A percentile compares a stretch with the other conserved stretches of the same genome.
phyloP scores from a whole-genome alignment of 2,113 vertebrate genomes.

The Cnemophilus loriae region DNA sequence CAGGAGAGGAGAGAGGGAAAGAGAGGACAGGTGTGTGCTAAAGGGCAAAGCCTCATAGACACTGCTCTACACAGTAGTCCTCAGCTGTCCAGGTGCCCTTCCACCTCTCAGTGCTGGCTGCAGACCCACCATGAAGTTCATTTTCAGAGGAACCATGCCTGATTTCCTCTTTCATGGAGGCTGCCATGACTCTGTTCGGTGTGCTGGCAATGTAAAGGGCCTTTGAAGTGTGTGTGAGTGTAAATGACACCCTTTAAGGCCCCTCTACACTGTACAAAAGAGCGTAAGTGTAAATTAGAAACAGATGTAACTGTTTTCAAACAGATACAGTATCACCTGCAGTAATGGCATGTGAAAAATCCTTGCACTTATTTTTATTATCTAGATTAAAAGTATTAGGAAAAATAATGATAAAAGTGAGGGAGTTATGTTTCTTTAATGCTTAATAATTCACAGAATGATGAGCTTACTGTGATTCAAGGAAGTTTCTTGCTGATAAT shows the following conservation, averaged over 20 bases:
- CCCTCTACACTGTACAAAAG: not conserved
- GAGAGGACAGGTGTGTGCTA: not conserved
- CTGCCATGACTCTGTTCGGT: not conserved
- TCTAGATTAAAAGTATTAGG: not conserved
- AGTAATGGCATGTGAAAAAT: not conserved
- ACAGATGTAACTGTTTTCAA: not conserved
- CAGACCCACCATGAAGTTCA: not conserved
- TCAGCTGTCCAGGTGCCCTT: not conserved
- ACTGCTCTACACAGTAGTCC: not conserved
- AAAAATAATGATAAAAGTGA: not conserved
- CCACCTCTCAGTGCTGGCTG: not conserved
- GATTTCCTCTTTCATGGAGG: not conserved
- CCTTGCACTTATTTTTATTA: not conserved
- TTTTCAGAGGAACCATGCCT: not conserved
- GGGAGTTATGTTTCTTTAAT: not conserved
- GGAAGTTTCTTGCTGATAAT: not conserved
- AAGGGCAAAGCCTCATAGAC: not conserved
- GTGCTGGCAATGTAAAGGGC: not conserved
- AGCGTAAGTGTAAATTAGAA: not conserved
- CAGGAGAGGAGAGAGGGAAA: not conserved
- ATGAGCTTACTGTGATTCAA: not conserved
- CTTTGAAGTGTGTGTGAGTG: not conserved
- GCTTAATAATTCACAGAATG: not conserved
- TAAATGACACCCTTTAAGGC: not conserved
- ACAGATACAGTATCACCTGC: not conserved